Base-by-base conservation (phyloP, 1,140 invertebrate species). In the Lineus longissimus region DNA sequence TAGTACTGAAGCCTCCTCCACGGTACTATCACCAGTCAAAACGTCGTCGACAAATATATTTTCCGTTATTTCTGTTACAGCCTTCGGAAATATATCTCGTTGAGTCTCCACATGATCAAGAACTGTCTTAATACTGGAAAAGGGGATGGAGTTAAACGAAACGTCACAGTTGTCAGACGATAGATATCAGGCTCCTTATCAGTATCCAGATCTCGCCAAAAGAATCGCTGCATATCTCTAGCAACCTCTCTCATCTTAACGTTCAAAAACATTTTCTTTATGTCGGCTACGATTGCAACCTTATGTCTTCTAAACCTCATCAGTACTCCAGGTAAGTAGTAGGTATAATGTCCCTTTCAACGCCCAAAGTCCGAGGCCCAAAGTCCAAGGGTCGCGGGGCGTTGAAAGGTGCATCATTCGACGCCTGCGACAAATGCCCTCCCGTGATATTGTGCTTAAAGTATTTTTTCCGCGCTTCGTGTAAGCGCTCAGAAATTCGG, bases 301-400 rank as follows among this genome's bases (percentile, higher is more conserved):
- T 41, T 23, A 0, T 63, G 31, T 15, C 33, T 36, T 36, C 33
- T 36, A 36, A 36, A 36, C 15, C 33, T 36, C 33, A 36, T 36
- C 33, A 75, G 51, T 2, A 73, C 66, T 40, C 63, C 67, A 47
- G 71, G 62, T 23, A 74, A n/a, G n/a, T n/a, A n/a, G n/a, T n/a
- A n/a, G n/a, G n/a, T n/a, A n/a, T n/a, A n/a, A n/a, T n/a, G n/a
- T n/a, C n/a, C n/a, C n/a, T n/a, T n/a, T n/a, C n/a, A n/a, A n/a
- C n/a, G n/a, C n/a, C n/a, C n/a, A n/a, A n/a, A n/a, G n/a, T n/a
- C n/a, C n/a, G n/a, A n/a, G n/a, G n/a, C n/a, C n/a, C n/a, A n/a
- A n/a, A n/a, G n/a, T n/a, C n/a, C n/a, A n/a, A n/a, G n/a, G n/a
- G n/a, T n/a, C n/a, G n/a, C n/a, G n/a, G n/a, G n/a, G n/a, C n/a